These are phyloP conservation scores for Rhopilema esculentum DNA, from an alignment of 30 jellyfish, hydroid and myxozoan species.

Conservation along the genomic window DNA sequence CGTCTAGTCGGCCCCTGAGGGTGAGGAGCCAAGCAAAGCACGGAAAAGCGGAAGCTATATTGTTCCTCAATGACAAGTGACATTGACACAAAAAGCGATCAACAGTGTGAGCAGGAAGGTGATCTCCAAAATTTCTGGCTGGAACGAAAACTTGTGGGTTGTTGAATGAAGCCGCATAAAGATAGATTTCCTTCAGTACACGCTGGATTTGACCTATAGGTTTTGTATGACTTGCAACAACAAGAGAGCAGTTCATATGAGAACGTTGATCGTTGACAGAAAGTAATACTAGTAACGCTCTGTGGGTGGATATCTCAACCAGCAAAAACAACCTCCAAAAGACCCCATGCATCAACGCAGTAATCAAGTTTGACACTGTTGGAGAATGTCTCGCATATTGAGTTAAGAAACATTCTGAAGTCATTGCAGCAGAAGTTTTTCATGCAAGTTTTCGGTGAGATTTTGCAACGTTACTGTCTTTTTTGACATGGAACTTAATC, in stretches of 20 bases:
- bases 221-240: not conserved
- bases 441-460: no score
- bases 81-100: not conserved
- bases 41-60: not conserved
- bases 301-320: not conserved
- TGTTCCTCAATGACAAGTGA: not conserved
- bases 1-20: not conserved
- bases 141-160: not conserved
- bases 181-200: not conserved
- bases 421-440: no score
- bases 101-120: not conserved
- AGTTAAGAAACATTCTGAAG: no score
- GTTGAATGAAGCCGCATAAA: not conserved
- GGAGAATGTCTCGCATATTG: no score
- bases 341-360: not conserved
- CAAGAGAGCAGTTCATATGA: not conserved
- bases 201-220: not conserved
- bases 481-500: conserved; percentile 48
- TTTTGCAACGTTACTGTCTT: not conserved
- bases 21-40: not conserved
- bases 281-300: not conserved
- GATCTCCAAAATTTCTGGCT: not conserved
- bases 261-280: not conserved
- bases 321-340: not conserved
- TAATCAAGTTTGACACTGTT: not conserved